Base-by-base conservation (phyloP, 2,888 invertebrate genomes). In the Dioctria rufipes region DNA sequence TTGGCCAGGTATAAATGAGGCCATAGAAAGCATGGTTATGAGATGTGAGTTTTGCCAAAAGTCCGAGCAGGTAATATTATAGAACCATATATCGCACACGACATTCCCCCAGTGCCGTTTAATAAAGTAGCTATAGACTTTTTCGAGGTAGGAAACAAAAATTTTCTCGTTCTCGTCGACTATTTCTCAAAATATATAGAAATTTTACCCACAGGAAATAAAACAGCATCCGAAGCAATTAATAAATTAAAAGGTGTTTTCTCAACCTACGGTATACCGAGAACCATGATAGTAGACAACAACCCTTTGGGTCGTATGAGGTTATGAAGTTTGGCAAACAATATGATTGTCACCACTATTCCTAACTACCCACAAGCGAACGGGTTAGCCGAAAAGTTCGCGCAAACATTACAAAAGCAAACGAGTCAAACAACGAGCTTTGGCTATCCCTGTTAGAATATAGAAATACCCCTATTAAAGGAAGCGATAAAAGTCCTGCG, bases 91-190 rank as follows among this genome's bases (percentile, higher is more conserved):
- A 13, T 77, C 6, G 6, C 49, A 11, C 80, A 80, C 25, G 9
- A 42, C 13, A 49, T 81, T 11, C 80, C 77, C n/a, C n/a, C 63
- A 6, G 25, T 63, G 2, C 80, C 80, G 13, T 67, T 46, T 46
- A 8, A 84, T 75, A 85, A 85, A 71, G 69, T 86, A 54, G 84
- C 80, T 60, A 81, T 84, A 42, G 86, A 86, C 83, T 84, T 86
- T 82, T 80, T 60, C 77, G 82, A 80, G n/a, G 3, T 58, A 13
- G 40, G 9, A 6, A 49, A 43, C 0, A 58, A 61, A 40, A 25
- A 39, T 54, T 85, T 83, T 80, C 81, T 86, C 43, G 80, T 85
- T n/a, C 78, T 85, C 46, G 58, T 81, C 9, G 84, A 85, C 71
- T 83, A 81, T 40, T 84, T 82, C 43, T 82, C 81, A 11, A 83